Evolutionary conservation across 2,113 vertebrate genomes (phyloP), one percentile per base, ranked within the genome.

Genomic region (Gopherus evgoodei): DNA sequence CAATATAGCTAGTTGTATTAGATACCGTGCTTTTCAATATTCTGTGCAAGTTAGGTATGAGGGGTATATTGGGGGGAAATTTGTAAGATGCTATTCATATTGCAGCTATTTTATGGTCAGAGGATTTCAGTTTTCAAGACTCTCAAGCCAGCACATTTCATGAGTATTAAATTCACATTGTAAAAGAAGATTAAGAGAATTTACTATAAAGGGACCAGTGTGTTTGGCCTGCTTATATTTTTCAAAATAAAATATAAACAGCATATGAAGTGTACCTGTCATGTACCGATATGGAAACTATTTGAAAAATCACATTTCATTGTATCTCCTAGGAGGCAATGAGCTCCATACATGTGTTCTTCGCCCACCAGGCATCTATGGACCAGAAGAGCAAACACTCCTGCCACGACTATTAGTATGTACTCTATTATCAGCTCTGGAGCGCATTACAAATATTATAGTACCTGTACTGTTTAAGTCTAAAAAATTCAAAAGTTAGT

Each of bases 311-410:
- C 8, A 6, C 24, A 0, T 78, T 52, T 90, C 92, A 22, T 86
- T 94, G 69, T 96, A 59, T 96, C 83, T 94, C 69, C 62, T 86
- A 99, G 99, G 98, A 96, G 99, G 99, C 76, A 98, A 98, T 1
- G 84, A 93, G 44, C 98, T 99, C 25, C 97, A 96, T 54, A 99
- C 99, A 0, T 99, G 99, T 42, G 98, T 99, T 62, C 98, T 99
- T 52, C 98, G 99, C 14, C 98, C 99, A 0, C 99, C 99, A 0
- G 99, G 99, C 86, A 99, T 99, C 96, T 99, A 99, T 0, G 99
- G 99, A 76, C 99, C 99, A 0, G 98, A 98, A 87, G 99, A 99
- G 97, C 98, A 98, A 90, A 98, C 97, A 81, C 99, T 99, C 97
- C 98, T 99, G 72, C 99, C 99, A 88, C 98, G 99, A 57, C 97